Percentiles rank a stretch among this genome's conserved stretches.
Evolutionary conservation across 2,888 invertebrate genomes (phyloP).

Genomic region (Heliconius sara): DNA sequence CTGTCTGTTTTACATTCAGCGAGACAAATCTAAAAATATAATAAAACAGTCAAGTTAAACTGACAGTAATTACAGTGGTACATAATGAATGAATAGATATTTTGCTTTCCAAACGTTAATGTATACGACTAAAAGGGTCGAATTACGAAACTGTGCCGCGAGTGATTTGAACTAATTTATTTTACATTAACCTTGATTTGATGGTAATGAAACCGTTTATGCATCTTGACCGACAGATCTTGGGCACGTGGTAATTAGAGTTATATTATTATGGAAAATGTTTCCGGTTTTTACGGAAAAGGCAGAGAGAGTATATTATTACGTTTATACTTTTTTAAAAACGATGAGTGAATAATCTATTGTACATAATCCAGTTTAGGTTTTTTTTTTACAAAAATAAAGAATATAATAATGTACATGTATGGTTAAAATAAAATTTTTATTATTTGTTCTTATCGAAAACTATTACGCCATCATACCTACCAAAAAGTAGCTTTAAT

Average conservation of each 20-base stretch:
- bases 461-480: too few relatives aligned
- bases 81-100: neutral
- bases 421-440: neutral
- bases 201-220: conserved; percentile 21
- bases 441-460: neutral
- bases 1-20: neutral
- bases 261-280: neutral
- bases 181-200: conserved; percentile 29
- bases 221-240: conserved; percentile 7
- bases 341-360: too few relatives aligned
- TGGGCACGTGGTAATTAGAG: neutral
- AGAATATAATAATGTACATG: too few relatives aligned
- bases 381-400: neutral
- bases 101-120: neutral
- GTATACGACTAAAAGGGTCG: neutral
- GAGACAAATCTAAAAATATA: neutral
- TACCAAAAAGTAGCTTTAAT: neutral
- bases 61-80: neutral
- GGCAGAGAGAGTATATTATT: neutral
- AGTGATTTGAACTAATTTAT: conserved; percentile 19
- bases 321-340: neutral
- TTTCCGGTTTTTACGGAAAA: neutral
- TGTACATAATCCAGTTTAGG: too few relatives aligned
- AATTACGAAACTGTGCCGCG: conserved; percentile 15
- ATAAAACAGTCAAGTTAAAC: neutral